Evolutionary conservation across 2,113 vertebrate genomes (phyloP), one percentile per base, ranked within the genome.

Genomic region (Otis tarda): DNA sequence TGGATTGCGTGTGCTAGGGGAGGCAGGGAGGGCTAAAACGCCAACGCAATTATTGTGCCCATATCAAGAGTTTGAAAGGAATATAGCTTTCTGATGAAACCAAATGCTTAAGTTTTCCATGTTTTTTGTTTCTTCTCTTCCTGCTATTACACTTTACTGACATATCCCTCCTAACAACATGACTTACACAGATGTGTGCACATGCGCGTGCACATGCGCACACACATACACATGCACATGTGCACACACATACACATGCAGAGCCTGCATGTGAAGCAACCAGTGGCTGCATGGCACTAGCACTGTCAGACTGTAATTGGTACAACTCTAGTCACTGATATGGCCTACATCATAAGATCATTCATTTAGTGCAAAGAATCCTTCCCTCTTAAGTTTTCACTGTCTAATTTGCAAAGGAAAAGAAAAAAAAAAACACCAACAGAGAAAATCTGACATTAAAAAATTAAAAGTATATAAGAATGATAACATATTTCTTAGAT

Each of bases 201-300:
- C 10, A 22, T 25, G 22, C 14, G 20, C n/a, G 7, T 56, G 53
- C 50, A 15, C 10, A 3, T 23, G 19, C 25, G 12, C 21, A 31
- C 5, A 10, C 39, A 23, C 25, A 6, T n/a, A n/a, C n/a, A n/a
- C 41, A 39, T 39, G 39, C 39, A 39, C 39, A 3, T 23, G 19
- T 21, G 12, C 21, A 12, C 16, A 10, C 5, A 2, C 8, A 5
- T 4, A 2, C 3, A 2, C 3, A 9, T 6, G 14, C 45, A 55
- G 27, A 65, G 25, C 63, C 47, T 50, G 31, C 23, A 15, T 11
- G 9, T 50, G 73, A 64, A 79, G 41, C 45, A 68, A 37, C 14
- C 37, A 14, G 27, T 52, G 47, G 12, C 33, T 83, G 65, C 22
- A 33, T 22, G 24, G 13, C 0, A 0, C 24, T 61, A 33, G 31